phyloP scores from a whole-genome alignment of 2,113 vertebrate species.

The Cyrtonyx montezumae region DNA sequence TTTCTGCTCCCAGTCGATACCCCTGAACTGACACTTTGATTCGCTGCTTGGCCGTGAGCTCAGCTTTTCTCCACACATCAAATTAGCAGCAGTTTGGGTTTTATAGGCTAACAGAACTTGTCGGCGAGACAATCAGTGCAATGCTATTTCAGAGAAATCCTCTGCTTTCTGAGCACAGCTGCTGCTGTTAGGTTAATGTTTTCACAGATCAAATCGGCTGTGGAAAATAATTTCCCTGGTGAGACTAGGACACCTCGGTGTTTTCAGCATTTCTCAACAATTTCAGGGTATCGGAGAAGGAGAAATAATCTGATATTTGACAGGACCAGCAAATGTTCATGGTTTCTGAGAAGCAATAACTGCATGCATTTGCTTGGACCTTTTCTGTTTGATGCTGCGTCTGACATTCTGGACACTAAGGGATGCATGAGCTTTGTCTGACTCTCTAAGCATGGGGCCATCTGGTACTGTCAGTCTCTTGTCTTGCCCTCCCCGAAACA shows the following conservation, averaged over 20 bases:
- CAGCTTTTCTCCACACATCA: neutral
- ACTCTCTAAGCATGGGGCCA: neutral
- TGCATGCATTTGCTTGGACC: neutral
- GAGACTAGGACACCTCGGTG: neutral
- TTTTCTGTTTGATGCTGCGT: neutral
- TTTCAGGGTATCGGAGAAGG: neutral
- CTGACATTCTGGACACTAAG: constrained; percentile 9
- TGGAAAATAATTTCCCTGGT: constrained; percentile 8
- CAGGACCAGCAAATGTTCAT: neutral
- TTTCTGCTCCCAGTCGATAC: neutral
- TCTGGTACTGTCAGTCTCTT: constrained; percentile 1
- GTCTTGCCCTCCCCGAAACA: neutral
- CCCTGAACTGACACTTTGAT: neutral
- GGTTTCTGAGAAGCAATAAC: neutral
- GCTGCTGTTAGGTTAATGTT: neutral
- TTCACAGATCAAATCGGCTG: neutral
- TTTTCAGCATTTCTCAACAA: neutral
- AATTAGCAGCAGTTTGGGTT: neutral
- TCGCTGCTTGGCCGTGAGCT: neutral
- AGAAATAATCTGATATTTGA: neutral
- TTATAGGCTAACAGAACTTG: neutral
- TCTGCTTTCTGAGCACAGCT: neutral
- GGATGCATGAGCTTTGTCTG: neutral
- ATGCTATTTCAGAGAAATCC: neutral
- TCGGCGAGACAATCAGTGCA: rapidly evolving